Base-by-base conservation (phyloP, 2,888 invertebrate species). In the Caradrina clavipalpis region DNA sequence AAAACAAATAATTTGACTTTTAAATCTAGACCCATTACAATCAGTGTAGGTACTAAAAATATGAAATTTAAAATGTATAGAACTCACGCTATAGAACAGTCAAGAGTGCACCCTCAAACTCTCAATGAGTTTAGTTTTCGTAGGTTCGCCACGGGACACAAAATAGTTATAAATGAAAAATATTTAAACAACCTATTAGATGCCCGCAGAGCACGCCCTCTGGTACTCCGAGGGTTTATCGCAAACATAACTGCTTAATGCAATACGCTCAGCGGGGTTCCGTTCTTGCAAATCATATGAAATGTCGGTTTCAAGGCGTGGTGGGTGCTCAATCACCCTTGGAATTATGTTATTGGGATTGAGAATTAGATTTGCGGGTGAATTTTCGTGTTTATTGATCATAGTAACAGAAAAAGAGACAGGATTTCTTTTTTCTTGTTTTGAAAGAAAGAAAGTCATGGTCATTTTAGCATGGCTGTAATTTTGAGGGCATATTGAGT, bases 151-250 rank as follows among this genome's bases (percentile, higher is more conserved):
- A 76, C 87, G 72, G 90, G 90, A 67, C 85, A 81, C 78, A 64
- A 63, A 76, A 85, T 75, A 81, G 86, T 88, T 83, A 82, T 77
- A 83, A 83, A 82, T 65, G 1, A 19, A 81, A 35, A 81, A 78
- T 76, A 73, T 83, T 85, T 83, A 90, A 91, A 91, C 89, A 88
- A 89, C 87, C 66, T 78, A 84, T 83, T 91, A 88, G 91, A 87
- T 86, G 80, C 90, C 92, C 90, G 91, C 90, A 86, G 93, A 91
- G 94, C 67, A 91, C 94, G 93, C 94, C 94, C 93, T 95, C 95
- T 82, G 95, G 95, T 95, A 89, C 84, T 78, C 60, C 76, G 77
- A 86, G 86, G 87, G 79, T 69, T 82, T 67, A 54, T n/a, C 50
- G 66, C 45, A 45, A 73, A 69, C 81, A 81, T 82, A 88, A 86